These are phyloP conservation scores for Drosophila yooni DNA, from an alignment of 2,888 invertebrate species.

Conservation along the genomic window DNA sequence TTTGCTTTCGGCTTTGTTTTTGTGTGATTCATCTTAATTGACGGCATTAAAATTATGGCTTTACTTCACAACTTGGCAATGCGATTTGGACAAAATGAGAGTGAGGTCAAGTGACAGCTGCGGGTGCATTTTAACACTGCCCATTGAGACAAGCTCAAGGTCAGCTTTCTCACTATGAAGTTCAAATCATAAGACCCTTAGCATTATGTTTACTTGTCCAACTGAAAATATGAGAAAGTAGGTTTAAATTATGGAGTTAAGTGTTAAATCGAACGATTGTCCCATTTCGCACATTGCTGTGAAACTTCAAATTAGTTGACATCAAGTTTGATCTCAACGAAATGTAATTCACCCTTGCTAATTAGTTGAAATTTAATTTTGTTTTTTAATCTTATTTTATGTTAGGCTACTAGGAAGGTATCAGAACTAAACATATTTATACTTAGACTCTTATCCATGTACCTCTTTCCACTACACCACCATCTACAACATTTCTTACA, in stretches of 20 bases:
- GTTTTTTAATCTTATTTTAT: background rate
- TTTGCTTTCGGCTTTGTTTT: background rate
- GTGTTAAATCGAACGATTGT: background rate
- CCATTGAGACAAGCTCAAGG: background rate
- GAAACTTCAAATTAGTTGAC: background rate
- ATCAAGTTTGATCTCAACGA: background rate
- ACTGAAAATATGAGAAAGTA: conserved; percentile 8
- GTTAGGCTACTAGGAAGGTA: background rate
- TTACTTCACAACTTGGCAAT: conserved; percentile 18
- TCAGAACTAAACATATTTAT: background rate
- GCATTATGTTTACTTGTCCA: background rate
- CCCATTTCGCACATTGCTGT: background rate
- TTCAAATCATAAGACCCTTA: background rate
- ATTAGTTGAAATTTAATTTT: background rate
- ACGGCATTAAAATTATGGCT: conserved; percentile 35
- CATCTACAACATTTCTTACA: background rate
- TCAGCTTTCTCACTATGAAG: conserved; percentile 36
- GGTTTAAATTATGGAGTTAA: background rate
- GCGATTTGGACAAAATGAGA: conserved; percentile 27
- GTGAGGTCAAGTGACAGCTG: conserved; percentile 4
- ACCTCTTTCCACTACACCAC: background rate
- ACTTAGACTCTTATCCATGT: background rate
- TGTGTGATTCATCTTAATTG: conserved; percentile 19
- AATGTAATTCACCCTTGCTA: background rate
- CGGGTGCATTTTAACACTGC: background rate